phyloP scores from a whole-genome alignment of 2,888 invertebrate genomes.

The Heliconius cydno region DNA sequence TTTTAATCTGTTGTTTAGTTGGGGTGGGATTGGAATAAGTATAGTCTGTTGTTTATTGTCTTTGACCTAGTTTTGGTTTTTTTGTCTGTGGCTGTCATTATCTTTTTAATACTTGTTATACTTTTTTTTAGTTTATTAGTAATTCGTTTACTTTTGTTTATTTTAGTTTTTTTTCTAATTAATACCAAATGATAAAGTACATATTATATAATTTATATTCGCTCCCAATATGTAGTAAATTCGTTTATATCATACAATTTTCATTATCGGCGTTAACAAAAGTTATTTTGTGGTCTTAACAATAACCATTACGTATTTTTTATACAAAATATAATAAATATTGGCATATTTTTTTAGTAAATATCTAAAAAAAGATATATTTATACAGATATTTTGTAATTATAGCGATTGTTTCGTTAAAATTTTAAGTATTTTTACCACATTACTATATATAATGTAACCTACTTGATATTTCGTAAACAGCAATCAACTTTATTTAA shows the following conservation, averaged over 20 bases:
- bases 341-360: background rate
- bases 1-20: constrained; percentile 16
- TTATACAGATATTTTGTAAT: constrained; percentile 1
- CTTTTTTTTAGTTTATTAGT: background rate
- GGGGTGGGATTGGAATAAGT: background rate
- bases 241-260: too few species aligned
- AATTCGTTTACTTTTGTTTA: background rate
- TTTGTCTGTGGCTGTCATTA: background rate
- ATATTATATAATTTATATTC: too few species aligned
- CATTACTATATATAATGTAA: constrained; percentile 1
- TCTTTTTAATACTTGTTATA: too few species aligned
- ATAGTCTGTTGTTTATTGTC: background rate
- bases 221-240: too few species aligned
- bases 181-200: too few species aligned
- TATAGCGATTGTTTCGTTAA: background rate
- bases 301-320: background rate
- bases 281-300: background rate
- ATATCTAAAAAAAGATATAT: background rate
- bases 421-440: background rate
- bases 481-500: background rate
- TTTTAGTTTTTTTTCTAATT: background rate
- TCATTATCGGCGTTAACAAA: too few species aligned
- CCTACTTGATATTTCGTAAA: constrained; percentile 5
- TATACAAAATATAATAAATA: background rate
- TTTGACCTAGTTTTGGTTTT: background rate